Evolutionary conservation across 2,888 invertebrate genomes (phyloP).

Genomic region (Nomada goodeniana): DNA sequence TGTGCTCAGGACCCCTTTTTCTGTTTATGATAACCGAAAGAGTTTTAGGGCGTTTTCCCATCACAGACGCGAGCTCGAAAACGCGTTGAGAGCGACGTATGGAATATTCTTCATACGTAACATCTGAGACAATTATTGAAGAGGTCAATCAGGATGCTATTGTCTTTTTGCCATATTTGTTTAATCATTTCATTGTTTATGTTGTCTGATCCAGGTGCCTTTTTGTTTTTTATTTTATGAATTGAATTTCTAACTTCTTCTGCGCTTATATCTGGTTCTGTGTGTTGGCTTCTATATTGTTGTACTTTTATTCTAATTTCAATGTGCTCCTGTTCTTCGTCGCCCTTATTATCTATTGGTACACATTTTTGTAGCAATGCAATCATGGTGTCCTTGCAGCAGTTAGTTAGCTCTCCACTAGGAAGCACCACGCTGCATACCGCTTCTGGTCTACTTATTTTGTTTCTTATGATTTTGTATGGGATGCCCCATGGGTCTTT

Average conservation of each 20-base stretch:
- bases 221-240: neutral
- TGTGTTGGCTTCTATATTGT: neutral
- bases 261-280: neutral
- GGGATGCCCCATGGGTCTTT: slow-evolving; percentile 27
- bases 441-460: slow-evolving; percentile 2
- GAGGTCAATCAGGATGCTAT: neutral
- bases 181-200: neutral
- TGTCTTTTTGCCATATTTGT: neutral
- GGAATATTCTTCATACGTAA: too few relatives aligned
- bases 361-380: neutral
- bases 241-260: neutral
- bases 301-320: too few relatives aligned
- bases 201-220: neutral
- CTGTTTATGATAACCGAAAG: too few relatives aligned
- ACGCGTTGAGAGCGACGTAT: too few relatives aligned
- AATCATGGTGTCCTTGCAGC: neutral
- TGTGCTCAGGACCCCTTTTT: too few relatives aligned
- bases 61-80: too few relatives aligned
- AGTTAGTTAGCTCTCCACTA: neutral
- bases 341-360: neutral
- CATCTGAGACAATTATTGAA: too few relatives aligned
- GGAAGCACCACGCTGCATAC: neutral
- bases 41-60: too few relatives aligned
- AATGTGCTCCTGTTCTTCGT: neutral
- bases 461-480: slow-evolving; percentile 17